Conservation (phyloP, 2,888 invertebrate species). For the Cryptops parisi region DNA sequence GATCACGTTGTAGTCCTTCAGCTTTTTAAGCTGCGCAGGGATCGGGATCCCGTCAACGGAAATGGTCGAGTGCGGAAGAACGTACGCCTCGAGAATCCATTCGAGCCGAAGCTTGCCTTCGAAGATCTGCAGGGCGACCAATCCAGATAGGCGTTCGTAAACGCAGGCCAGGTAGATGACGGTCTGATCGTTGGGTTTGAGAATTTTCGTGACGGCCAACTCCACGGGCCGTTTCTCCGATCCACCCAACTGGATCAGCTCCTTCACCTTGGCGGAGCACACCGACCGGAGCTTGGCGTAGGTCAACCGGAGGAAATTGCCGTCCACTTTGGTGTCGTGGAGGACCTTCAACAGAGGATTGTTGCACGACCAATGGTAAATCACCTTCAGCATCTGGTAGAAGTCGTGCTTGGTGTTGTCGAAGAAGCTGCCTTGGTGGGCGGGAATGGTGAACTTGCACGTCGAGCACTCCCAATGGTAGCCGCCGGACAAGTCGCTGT, state of each 20-base stretch:
- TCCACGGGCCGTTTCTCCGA: slow-evolving; percentile 13
- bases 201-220: slow-evolving; percentile 1
- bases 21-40: neutral
- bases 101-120: slow-evolving; percentile 1
- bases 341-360: slow-evolving; percentile 13
- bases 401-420: slow-evolving; percentile 4
- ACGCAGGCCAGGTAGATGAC: slow-evolving; percentile 10
- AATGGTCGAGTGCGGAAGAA: slow-evolving; percentile 8
- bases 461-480: slow-evolving; percentile 19
- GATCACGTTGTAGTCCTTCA: slow-evolving; percentile 1
- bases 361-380: slow-evolving; percentile 75
- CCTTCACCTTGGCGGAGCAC: slow-evolving; percentile 12
- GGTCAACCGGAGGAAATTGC: slow-evolving; percentile 14
- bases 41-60: slow-evolving; percentile 8
- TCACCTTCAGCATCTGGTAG: slow-evolving; percentile 60
- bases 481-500: slow-evolving; percentile 14
- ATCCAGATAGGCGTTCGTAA: slow-evolving; percentile 15
- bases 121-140: slow-evolving; percentile 10
- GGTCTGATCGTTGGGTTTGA: slow-evolving; percentile 5
- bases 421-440: slow-evolving; percentile 17
- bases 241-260: slow-evolving; percentile 7
- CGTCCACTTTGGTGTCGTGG: slow-evolving; percentile 11
- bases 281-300: slow-evolving; percentile 14
- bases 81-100: slow-evolving; percentile 2
- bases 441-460: slow-evolving; percentile 15